Base-by-base conservation (phyloP, 1,140 invertebrate genomes). In the Macrostomum lignano region DNA sequence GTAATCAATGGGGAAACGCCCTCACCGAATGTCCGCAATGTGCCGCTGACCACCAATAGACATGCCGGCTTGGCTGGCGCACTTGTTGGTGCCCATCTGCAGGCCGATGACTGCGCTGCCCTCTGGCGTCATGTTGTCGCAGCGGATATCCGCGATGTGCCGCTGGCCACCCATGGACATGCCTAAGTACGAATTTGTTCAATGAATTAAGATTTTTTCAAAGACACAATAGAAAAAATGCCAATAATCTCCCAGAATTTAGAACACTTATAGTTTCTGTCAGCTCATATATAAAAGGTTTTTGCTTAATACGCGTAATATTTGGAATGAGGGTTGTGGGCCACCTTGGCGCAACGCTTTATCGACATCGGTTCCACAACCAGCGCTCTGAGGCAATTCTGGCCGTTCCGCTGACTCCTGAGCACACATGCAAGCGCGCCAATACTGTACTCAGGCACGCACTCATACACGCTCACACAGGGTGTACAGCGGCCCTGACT, bases 1-100 rank as follows among this genome's bases (percentile, higher is more conserved):
- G 14, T 7, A n/a, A 10, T 10, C 10, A 6, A 30, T 14, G 6
- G 28, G 10, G 6, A 30, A n/a, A 14, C 20, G 6, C 28, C 31
- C 32, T 19, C 10, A 13, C 11, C 23, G 31, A 10, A 38, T 36
- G 25, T 45, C 44, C 9, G 41, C 23, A 3, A 42, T 33, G 21
- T 44, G 44, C 21, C 46, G 28, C 3, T 32, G 25, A n/a, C 76
- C 74, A n/a, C 79, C 78, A 29, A 84, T 72, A 56, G 67, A 74
- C 50, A 76, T 72, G 11, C 81, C 81, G 7, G 43, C 42, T 31
- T 51, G 48, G 15, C 36, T 40, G 14, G 53, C 55, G 1, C 74
- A 67, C 46, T 77, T 73, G 62, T 84, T 84, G 31, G 70, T 71
- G 24, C 79, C 79, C 25, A 75, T 75, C 51, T 88, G 79, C 0